These are phyloP conservation scores for Protaetia brevitarsis DNA, from an alignment of 1,140 invertebrate species.

Conservation along the genomic window DNA sequence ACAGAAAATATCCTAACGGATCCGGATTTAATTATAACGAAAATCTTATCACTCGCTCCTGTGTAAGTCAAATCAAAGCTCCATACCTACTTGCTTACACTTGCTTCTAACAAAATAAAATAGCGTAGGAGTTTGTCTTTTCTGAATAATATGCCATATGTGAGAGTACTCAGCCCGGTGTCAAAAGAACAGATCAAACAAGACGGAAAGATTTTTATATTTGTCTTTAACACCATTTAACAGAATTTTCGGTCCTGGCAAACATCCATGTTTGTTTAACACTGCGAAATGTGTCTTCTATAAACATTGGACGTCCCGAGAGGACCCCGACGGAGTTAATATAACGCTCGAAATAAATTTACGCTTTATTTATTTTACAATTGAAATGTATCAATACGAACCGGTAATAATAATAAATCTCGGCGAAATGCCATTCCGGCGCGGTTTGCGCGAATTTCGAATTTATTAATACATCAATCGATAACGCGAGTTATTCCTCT, in stretches of 20 bases:
- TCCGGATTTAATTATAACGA: no score
- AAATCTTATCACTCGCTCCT: no score
- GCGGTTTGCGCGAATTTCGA: neutral
- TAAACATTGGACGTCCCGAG: neutral
- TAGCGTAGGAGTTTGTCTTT: no score
- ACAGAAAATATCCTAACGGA: no score
- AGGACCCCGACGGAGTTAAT: neutral
- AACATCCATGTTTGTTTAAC: slow-evolving; percentile 3
- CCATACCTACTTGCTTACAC: no score
- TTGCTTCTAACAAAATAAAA: no score
- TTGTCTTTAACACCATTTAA: slow-evolving; percentile 18
- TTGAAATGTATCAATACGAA: neutral
- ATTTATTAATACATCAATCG: slow-evolving; percentile 9
- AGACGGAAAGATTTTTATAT: neutral
- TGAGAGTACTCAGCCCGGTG: no score
- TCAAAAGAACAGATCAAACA: slow-evolving; percentile 15
- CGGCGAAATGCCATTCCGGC: neutral
- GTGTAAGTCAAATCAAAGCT: no score
- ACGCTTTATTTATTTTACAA: slow-evolving; percentile 6
- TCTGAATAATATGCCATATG: no score
- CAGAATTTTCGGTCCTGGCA: slow-evolving; percentile 3
- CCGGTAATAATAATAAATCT: neutral
- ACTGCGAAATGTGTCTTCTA: slow-evolving; percentile 11
- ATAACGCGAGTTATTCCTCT: slow-evolving; percentile 12
- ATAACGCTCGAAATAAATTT: slow-evolving; percentile 15